Evolutionary conservation across 2,888 invertebrate genomes (phyloP), one percentile per base, ranked within the genome.

Genomic region (Ischnus inquisitorius): DNA sequence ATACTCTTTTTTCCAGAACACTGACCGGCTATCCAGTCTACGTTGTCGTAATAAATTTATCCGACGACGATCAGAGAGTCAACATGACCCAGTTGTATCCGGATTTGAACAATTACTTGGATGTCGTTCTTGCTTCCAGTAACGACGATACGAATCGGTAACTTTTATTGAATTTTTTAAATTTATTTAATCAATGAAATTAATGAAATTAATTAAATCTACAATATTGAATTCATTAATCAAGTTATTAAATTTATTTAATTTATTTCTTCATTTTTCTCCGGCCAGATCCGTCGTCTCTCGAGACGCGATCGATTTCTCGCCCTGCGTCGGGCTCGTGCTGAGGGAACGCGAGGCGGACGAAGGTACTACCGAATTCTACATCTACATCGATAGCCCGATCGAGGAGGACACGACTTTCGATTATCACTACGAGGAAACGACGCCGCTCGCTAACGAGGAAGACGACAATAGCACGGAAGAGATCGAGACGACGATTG

Each of bases 1-100:
- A n/a, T n/a, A n/a, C n/a, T 34, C 71, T 75, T 74, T 51, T 22
- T 82, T 41, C 6, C 57, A 92, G 92, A 67, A 89, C 72, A 3
- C 74, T 92, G 34, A 65, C 86, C 14, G 76, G 84, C 71, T 25
- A 89, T 78, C 87, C 90, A 0, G 79, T 82, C 2, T 91, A 90
- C 28, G 67, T 92, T 6, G 79, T 88, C 14, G 77, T 89, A 5
- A 80, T 92, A 3, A 92, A 92, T 74, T 85, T 92, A 54, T 88
- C 87, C 28, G 5, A 87, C 3, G 80, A 71, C 0, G 74, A 67
- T 39, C 85, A 90, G 74, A 84, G 19, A 39, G 74, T 91, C 28
- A 88, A 92, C 68, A 60, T 92, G 67, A 87, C 88, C 12, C 68
- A 84, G 3, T 62, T 90, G 39, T 91, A 89, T 76, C 86, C 89